Evolutionary conservation across 2,797 vertebrate species (phyloP).

Genomic region (Falco biarmicus): DNA sequence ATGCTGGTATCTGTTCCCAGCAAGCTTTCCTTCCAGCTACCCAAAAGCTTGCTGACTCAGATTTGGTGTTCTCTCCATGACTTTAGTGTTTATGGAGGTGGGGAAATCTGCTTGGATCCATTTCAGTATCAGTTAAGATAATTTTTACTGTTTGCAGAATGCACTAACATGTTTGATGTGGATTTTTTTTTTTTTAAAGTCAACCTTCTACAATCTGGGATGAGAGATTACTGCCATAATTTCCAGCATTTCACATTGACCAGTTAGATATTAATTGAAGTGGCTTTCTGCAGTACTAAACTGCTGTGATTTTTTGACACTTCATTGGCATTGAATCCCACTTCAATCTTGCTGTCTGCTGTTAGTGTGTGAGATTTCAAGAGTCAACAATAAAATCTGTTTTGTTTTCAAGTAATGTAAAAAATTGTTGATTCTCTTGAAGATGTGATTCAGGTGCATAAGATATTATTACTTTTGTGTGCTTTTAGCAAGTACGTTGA

Average conservation of each 20-base stretch:
- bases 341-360: neutral
- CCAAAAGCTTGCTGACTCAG: neutral
- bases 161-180: neutral
- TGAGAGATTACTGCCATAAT: neutral
- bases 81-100: neutral
- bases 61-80: neutral
- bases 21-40: neutral
- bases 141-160: neutral
- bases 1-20: neutral
- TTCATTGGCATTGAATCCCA: rapidly evolving
- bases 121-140: rapidly evolving
- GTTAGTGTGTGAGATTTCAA: neutral
- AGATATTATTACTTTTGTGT: neutral
- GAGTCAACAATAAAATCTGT: neutral
- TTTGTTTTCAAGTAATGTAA: neutral
- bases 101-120: neutral
- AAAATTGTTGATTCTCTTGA: neutral
- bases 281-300: neutral
- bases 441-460: neutral
- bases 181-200: neutral
- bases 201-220: rapidly evolving
- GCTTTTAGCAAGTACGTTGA: neutral
- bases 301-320: neutral
- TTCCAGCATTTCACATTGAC: rapidly evolving
- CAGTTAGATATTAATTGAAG: too few relatives aligned